These are phyloP conservation scores for Aradophagus sp. DNA, from an alignment of 1,140 invertebrate species.

Conservation along the genomic window DNA sequence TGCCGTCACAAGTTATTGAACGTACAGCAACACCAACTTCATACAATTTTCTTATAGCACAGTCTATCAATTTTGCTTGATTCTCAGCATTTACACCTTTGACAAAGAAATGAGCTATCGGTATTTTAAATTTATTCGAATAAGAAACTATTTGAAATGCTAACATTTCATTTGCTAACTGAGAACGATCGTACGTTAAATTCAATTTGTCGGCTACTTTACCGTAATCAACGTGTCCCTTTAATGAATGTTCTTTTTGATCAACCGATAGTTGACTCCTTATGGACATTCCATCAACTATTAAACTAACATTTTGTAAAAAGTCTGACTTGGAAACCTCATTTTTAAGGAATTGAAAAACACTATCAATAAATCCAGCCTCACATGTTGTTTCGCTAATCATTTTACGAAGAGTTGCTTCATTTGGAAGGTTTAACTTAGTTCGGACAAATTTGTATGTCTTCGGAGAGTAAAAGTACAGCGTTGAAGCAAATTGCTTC, in stretches of 20 bases:
- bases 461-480: slow-evolving; percentile 32
- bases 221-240: slow-evolving; percentile 20
- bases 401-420: slow-evolving; percentile 18
- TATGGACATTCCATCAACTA: slow-evolving; percentile 31
- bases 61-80: slow-evolving; percentile 7
- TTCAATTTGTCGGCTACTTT: slow-evolving; percentile 18
- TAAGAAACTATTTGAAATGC: slow-evolving; percentile 32
- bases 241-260: slow-evolving; percentile 12
- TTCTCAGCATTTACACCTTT: slow-evolving; percentile 5
- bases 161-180: slow-evolving; percentile 33
- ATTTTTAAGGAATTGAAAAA: slow-evolving; percentile 20
- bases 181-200: slow-evolving; percentile 7
- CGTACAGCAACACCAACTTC: slow-evolving; percentile 17
- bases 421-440: slow-evolving; percentile 15
- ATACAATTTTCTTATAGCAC: slow-evolving; percentile 19
- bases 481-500: slow-evolving; percentile 18
- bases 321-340: slow-evolving; percentile 1
- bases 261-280: slow-evolving; percentile 8
- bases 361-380: slow-evolving; percentile 17
- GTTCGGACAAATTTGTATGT: slow-evolving; percentile 18
- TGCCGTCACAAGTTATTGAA: slow-evolving; percentile 21
- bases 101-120: slow-evolving; percentile 21
- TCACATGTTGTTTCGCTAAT: slow-evolving; percentile 9
- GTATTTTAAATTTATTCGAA: slow-evolving; percentile 26
- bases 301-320: slow-evolving; percentile 25